Base-by-base conservation (phyloP, 2,888 invertebrate species). In the Coelinius sp. region DNA sequence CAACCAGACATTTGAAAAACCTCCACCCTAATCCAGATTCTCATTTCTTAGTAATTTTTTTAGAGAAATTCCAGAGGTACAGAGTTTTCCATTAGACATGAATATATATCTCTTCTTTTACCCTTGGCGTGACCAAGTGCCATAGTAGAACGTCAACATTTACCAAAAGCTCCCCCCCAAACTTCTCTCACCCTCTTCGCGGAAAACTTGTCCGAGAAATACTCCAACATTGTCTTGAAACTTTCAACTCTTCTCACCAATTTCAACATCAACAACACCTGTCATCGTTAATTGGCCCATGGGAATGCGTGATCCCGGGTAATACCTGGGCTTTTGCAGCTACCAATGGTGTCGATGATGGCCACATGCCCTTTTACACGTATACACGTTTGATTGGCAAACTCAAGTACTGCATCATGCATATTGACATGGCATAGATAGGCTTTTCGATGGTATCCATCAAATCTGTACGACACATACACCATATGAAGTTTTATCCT, bases 341-440 rank as follows among this genome's bases (percentile, higher is more conserved):
- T 49, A 52, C 70, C 53, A 25, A 70, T 71, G 70, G 74, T 71
- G 70, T 70, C 67, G 66, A 70, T 72, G 70, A 66, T 75, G 63
- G 52, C 52, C 49, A 52, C 70, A 68, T 68, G 59, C 59, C 52
- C 56, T 44, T 69, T 71, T 59, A 59, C 17, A 35, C 25, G n/a
- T 7, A 53, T 20, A 14, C 63, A 41, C 14, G 25, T 14, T 66
- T 10, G 59, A 46, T 62, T 62, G 44, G 46, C 35, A 22, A 71
- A 46, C 71, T 62, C 46, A 38, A 49, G 67, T 46, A 35, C 38
- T 17, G 35, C 35, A 41, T 31, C 68, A 31, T 35, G 68, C 35
- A 44, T 25, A 62, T 62, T 68, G 68, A 68, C 59, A 31, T 68
- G 68, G 31, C 68, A 24, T 68, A 12, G 59, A 68, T 59, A 25